Base-by-base conservation (phyloP, 2,888 invertebrate genomes). In the Galeopsomyia nigrocyanea region DNA sequence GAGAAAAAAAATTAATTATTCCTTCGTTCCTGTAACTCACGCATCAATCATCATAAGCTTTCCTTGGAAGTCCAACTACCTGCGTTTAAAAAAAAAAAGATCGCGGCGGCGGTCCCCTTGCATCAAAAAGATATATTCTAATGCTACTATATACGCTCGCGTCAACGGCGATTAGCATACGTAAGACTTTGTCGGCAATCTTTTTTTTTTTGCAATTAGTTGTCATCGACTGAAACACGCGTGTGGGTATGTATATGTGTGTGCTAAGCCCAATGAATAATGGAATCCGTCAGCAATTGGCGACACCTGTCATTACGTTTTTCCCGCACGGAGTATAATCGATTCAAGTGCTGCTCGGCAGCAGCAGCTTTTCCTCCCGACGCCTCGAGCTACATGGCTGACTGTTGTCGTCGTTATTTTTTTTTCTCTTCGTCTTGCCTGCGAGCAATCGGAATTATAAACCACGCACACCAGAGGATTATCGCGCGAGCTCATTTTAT, bases 261-360 rank as follows among this genome's bases (percentile, higher is more conserved):
- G 39, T 39, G 39, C 39, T 7, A 39, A 39, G 39, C 39, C 26
- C 39, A 39, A 75, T 76, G 78, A 79, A 78, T 77, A 78, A 78
- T 78, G 76, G 76, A 39, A 78, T 74, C 77, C 76, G 74, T 79
- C 76, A 77, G 75, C 76, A 58, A 65, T 57, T 75, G 63, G 74
- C 76, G 77, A 77, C 73, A 78, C 79, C 78, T 77, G 79, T 77
- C 79, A 79, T 79, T 78, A 79, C 74, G 64, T 71, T 66, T 74
- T 13, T n/a, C 26, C 39, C 19, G 61, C 31, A 9, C 21, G 46
- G 10, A 39, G 39, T 39, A 26, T 26, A 39, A 39, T 39, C 39
- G 39, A 39, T 39, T 39, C 39, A 39, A 71, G 17, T 14, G 56
- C 56, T 58, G 60, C 14, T n/a, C 39, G 39, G 9, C 7, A 13